These are phyloP conservation scores for Olivierus martensii DNA, from an alignment of 1,140 invertebrate species.

Conservation along the genomic window DNA sequence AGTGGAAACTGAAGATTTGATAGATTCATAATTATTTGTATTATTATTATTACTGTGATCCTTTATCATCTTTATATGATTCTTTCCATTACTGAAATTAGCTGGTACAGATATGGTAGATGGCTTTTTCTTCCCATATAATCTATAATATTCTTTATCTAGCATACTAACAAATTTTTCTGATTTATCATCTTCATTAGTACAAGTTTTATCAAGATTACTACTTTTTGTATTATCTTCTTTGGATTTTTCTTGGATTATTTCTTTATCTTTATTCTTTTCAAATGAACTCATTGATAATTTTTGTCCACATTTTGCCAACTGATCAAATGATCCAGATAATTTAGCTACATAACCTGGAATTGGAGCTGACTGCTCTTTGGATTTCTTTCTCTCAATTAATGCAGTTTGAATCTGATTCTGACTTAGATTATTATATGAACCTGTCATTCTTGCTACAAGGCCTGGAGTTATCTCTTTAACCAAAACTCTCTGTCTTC, in stretches of 20 bases:
- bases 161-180: slow-evolving; percentile 7
- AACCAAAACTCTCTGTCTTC: slow-evolving; percentile 10
- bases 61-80: no score
- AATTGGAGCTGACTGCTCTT: not conserved
- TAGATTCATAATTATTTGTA: no score
- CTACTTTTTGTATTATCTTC: no score
- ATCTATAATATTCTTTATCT: slow-evolving; percentile 17
- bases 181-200: not conserved
- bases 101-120: not conserved
- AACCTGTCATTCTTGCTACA: slow-evolving; percentile 14
- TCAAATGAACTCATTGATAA: not conserved
- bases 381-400: not conserved
- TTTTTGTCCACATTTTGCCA: slow-evolving; percentile 2
- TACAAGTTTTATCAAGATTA: no score
- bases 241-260: no score
- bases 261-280: not conserved
- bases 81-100: no score
- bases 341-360: slow-evolving; percentile 14
- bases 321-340: slow-evolving; percentile 13
- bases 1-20: no score
- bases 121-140: slow-evolving; percentile 12
- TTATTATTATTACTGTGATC: no score
- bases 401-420: not conserved
- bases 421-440: slow-evolving; percentile 12
- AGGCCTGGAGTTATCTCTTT: slow-evolving; percentile 15